phyloP scores from a whole-genome alignment of 2,888 invertebrate species.

The Sesia bembeciformis region DNA sequence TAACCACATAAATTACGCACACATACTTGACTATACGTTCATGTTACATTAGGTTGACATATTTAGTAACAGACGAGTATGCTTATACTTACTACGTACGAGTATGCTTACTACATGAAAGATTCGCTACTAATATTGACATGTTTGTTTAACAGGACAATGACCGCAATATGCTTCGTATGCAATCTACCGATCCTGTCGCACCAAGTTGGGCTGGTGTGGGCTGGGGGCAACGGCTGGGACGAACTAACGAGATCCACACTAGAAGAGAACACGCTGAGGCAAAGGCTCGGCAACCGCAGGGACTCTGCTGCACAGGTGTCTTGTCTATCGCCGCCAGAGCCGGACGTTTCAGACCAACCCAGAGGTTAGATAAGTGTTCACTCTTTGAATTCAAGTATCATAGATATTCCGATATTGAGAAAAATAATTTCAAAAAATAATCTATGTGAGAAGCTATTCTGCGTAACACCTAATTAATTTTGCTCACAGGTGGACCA shows the following conservation, averaged over 20 bases:
- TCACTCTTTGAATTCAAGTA: too few relatives aligned
- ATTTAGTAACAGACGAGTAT: too few relatives aligned
- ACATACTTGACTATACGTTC: too few relatives aligned
- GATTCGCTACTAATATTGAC: background rate
- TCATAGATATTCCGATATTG: too few relatives aligned
- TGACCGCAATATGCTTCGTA: constrained; percentile 96
- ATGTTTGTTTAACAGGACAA: constrained; percentile 79
- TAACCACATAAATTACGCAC: too few relatives aligned
- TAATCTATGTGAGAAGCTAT: too few relatives aligned
- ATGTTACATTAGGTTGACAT: too few relatives aligned
- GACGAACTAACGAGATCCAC: constrained; percentile 93
- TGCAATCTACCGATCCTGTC: constrained; percentile 96
- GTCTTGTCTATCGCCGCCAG: constrained; percentile 87
- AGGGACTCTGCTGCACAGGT: constrained; percentile 95
- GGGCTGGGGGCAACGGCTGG: constrained; percentile 96
- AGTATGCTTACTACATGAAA: background rate
- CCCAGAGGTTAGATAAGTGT: constrained; percentile 35
- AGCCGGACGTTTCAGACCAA: constrained; percentile 80
- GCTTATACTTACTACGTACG: background rate
- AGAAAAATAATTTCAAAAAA: too few relatives aligned
- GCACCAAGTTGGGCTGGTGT: constrained; percentile 94
- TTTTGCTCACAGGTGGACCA: constrained; percentile 64
- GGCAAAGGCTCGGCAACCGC: constrained; percentile 88
- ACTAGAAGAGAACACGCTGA: constrained; percentile 86
- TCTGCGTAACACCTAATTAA: too few relatives aligned